phyloP scores from a whole-genome alignment of 2,113 vertebrate species.

The Gallinago media region DNA sequence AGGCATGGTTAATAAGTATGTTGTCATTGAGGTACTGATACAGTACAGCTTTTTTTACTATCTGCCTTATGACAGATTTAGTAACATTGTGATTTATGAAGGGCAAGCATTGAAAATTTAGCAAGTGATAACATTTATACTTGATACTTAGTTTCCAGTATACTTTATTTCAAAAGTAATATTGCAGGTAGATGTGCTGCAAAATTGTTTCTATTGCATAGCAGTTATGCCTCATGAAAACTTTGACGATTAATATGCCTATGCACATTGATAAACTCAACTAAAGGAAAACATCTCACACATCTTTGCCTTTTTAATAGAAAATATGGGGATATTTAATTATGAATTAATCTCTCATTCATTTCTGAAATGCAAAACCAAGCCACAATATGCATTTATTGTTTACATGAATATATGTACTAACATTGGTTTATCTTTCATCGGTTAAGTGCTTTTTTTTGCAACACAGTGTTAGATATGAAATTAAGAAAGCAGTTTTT shows the following conservation, averaged over 20 bases:
- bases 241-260: not conserved
- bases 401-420: not conserved
- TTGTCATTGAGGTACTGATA: slow-evolving; percentile 26
- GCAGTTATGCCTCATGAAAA: not conserved
- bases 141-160: slow-evolving; percentile 67
- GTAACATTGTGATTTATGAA: slow-evolving; percentile 76
- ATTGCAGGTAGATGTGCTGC: slow-evolving; percentile 28
- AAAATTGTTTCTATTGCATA: not conserved
- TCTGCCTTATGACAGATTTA: slow-evolving; percentile 64
- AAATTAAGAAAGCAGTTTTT: not conserved
- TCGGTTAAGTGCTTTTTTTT: not conserved
- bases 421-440: not conserved
- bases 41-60: slow-evolving; percentile 54
- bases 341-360: not conserved
- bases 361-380: not conserved
- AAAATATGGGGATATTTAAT: not conserved
- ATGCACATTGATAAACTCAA: not conserved
- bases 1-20: slow-evolving; percentile 25
- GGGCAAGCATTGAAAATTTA: slow-evolving; percentile 71
- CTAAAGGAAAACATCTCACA: not conserved
- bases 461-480: not conserved
- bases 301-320: not conserved
- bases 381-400: not conserved
- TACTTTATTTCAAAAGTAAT: slow-evolving; percentile 72
- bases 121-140: slow-evolving; percentile 59